These are phyloP conservation scores for Lasaia peninsularis DNA, from an alignment of 1,140 invertebrate species.

Conservation along the genomic window DNA sequence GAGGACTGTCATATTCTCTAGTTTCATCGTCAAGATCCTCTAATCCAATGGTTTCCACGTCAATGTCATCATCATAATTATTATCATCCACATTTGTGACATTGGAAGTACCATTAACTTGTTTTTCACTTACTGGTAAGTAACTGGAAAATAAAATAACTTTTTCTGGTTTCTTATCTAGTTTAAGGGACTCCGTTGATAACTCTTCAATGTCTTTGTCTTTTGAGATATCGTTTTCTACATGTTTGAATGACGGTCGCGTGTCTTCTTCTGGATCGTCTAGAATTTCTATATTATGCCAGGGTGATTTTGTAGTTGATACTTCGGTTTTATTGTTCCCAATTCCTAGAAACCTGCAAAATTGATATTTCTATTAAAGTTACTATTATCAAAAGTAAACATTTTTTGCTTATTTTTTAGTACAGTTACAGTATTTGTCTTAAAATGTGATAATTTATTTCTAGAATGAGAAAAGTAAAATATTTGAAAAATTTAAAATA, in stretches of 20 bases:
- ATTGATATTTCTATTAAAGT: too few relatives aligned
- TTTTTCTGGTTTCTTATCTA: slow-evolving; percentile 2
- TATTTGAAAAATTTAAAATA: too few relatives aligned
- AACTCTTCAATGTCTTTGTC: slow-evolving; percentile 2
- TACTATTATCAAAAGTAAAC: too few relatives aligned
- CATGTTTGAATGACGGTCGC: background rate
- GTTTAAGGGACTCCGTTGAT: background rate
- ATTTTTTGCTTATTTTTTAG: too few relatives aligned
- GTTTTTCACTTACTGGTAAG: background rate
- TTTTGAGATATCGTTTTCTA: slow-evolving; percentile 3
- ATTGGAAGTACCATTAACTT: background rate
- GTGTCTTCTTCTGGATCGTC: background rate
- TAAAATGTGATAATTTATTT: too few relatives aligned
- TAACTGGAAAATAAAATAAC: background rate
- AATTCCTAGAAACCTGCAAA: background rate
- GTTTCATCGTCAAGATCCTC: background rate
- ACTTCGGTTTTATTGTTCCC: background rate
- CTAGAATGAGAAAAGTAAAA: too few relatives aligned
- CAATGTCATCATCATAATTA: background rate
- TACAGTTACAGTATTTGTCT: too few relatives aligned
- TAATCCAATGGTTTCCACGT: background rate
- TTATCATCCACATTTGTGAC: background rate
- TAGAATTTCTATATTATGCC: background rate
- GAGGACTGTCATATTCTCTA: background rate
- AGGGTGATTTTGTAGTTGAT: background rate